A percentile compares a stretch with the other conserved stretches of the same genome.
Conservation (phyloP, 2,797 vertebrate genomes). For the Limosa lapponica region DNA sequence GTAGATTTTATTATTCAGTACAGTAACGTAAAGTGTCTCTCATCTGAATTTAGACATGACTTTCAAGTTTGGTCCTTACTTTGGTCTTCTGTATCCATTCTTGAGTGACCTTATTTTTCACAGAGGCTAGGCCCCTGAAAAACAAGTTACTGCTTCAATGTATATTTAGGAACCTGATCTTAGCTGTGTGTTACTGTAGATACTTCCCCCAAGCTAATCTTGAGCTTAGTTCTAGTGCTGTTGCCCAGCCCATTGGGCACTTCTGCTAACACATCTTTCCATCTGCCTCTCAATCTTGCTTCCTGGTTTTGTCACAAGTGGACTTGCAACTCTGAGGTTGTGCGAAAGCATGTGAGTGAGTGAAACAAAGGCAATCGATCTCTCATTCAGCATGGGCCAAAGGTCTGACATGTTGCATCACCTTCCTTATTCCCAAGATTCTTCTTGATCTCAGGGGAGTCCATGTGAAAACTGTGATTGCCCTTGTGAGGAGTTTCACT, state of each 20-base stretch:
- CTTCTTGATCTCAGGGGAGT: background rate
- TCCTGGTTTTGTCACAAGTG: background rate
- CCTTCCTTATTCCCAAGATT: background rate
- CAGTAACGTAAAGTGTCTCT: background rate
- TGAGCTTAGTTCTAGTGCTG: background rate
- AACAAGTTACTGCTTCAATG: background rate
- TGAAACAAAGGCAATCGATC: background rate
- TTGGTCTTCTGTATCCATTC: background rate
- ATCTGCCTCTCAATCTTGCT: background rate
- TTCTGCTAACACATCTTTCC: background rate
- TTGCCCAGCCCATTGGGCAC: background rate
- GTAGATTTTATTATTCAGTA: background rate
- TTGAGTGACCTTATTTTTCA: background rate
- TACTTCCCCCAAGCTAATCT: background rate
- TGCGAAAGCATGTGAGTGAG: fast-evolving
- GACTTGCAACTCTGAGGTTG: background rate
- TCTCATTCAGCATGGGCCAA: fast-evolving
- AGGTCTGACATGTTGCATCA: background rate
- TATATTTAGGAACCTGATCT: background rate
- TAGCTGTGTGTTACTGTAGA: background rate
- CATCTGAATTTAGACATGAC: background rate
- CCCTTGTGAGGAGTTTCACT: background rate
- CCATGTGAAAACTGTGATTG: background rate
- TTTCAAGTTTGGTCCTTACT: background rate
- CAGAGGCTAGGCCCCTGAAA: background rate